Evolutionary conservation across 2,113 vertebrate genomes (phyloP), one percentile per base, ranked within the genome.

Genomic region (Turdus rufiventris): DNA sequence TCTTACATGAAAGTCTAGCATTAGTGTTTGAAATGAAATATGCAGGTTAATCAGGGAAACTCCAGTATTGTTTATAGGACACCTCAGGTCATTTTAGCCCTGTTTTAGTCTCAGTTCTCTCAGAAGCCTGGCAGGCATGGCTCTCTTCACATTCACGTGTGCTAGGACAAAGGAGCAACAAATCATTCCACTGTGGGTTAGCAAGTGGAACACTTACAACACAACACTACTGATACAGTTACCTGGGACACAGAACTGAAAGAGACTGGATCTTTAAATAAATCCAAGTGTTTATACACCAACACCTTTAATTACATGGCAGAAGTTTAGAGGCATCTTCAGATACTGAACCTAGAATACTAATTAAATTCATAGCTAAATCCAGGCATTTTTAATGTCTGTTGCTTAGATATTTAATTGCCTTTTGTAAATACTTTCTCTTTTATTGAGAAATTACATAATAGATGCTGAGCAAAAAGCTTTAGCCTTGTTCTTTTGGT

Each of bases 91-190:
- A 33, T 48, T 94, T 73, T 54, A 63, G 48, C 4, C 10, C 57
- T 38, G 11, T 25, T 78, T 83, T 28, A 61, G 18, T 28, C 31
- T 60, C 47, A n/a, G 16, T 40, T 72, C 34, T 23, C 71, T 80
- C 58, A 25, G 45, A 51, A 26, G 81, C 74, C 38, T 66, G 60
- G 28, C 70, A 76, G 40, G 31, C 38, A 36, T 0, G 28, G 1
- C n/a, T 67, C 5, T 67, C 70, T 50, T 65, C 38, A 18, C 29
- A 12, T 31, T 57, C 31, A 26, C 0, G 0, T 29, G 28, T 42
- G n/a, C 29, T 43, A 51, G 58, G 71, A 79, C 89, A 92, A 82
- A 84, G 47, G 33, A 89, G 67, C 82, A 81, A 77, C 12, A 73
- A 47, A 62, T 51, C 26, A 76, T 12, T 48, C 31, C 8, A 16